Base-by-base conservation (phyloP, 2,113 vertebrate species). In the Oncorhynchus mykiss region DNA sequence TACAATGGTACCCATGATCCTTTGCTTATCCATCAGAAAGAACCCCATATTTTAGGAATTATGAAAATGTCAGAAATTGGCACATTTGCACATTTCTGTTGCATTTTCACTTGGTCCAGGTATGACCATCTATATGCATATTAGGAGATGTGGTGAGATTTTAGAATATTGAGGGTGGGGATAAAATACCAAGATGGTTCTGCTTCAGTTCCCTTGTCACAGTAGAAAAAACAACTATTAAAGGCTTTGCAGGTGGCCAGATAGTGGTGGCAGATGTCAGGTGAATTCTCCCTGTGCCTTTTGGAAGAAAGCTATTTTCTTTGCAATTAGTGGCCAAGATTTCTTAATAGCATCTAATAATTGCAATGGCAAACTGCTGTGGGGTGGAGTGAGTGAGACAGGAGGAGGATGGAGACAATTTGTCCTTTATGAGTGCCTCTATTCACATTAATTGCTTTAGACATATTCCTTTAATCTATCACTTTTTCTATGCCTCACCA, bases 271-370 rank as follows among this genome's bases (percentile, higher is more conserved):
- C n/a, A 71, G 74, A 79, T 78, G 78, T 84, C 80, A 81, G 64
- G 69, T 80, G 57, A 86, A 70, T 78, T 77, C 71, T 85, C 25
- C 0, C 5, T 78, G 62, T 74, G 67, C 69, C 59, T 59, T 76
- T 84, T 74, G 49, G 72, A 84, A 74, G 85, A 76, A 82, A 80
- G 78, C 74, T 84, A 72, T 82, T 83, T 87, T 78, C 79, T 70
- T 34, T 71, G 73, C 84, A 87, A 91, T 88, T 90, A 91, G 85
- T 29, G 78, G 76, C 59, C 74, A 72, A 72, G 76, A 73, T 84
- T 87, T 71, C 77, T 66, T 78, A 84, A 86, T 78, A 70, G 48
- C 72, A 82, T 82, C 77, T 82, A 84, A 86, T 88, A 82, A 89
- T 87, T 83, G 83, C 80, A 74, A 73, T 77, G 72, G 84, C 66